These are phyloP conservation scores for Drosophila neocordata DNA, from an alignment of 1,140 invertebrate genomes.

Conservation along the genomic window DNA sequence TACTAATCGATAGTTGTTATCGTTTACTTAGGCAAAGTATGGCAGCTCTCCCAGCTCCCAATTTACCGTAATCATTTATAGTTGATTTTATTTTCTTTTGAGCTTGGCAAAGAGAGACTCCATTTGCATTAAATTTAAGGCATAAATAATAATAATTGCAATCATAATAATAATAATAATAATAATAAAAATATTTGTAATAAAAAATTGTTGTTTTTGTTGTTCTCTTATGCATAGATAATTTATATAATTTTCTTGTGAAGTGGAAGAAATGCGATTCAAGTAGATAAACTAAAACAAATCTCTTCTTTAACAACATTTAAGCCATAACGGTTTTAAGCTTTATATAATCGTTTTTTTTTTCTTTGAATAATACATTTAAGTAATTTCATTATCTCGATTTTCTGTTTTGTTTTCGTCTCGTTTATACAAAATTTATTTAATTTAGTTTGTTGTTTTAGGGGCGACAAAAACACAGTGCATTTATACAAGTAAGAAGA, in stretches of 20 bases:
- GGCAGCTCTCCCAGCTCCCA: too few relatives aligned
- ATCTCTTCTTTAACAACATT: constrained; percentile 10
- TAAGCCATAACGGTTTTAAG: constrained; percentile 2
- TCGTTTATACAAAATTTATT: constrained; percentile 44
- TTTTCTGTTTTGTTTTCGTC: neutral
- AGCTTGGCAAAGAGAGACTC: constrained; percentile 6
- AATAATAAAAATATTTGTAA: constrained; percentile 25
- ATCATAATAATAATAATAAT: constrained; percentile 8
- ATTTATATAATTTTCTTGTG: constrained; percentile 34
- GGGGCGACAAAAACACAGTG: constrained; percentile 37
- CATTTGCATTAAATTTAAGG: neutral
- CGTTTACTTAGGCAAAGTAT: neutral
- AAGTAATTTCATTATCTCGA: constrained; percentile 30
- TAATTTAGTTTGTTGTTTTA: constrained; percentile 18
- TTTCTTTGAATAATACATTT: constrained; percentile 26
- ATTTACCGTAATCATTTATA: neutral
- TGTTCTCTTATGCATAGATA: constrained; percentile 11
- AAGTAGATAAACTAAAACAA: constrained; percentile 69
- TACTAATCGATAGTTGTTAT: neutral
- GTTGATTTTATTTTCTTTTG: constrained; percentile 4
- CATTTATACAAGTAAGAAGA: constrained; percentile 47
- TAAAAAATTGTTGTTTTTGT: constrained; percentile 9
- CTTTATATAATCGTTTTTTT: constrained; percentile 1
- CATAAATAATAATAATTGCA: constrained; percentile 10
- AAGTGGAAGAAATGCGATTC: constrained; percentile 79